A percentile compares a stretch with the other conserved stretches of the same genome.
phyloP scores from a whole-genome alignment of 2,113 vertebrate species.

The Fulmarus glacialis region DNA sequence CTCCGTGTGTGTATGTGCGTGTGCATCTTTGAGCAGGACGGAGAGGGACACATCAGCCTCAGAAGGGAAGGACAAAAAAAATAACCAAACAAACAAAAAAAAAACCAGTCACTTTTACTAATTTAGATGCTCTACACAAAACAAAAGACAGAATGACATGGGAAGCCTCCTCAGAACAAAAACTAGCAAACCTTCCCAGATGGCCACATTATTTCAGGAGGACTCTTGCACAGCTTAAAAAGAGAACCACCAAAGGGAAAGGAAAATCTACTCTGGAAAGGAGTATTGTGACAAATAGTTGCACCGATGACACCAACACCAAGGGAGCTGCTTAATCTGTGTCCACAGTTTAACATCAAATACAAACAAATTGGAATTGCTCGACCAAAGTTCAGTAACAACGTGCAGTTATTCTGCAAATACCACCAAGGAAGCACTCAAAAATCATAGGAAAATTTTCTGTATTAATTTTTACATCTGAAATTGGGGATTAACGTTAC shows the following conservation, averaged over 20 bases:
- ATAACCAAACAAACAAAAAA: too few relatives aligned
- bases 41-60: not conserved
- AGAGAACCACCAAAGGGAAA: not conserved
- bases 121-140: not conserved
- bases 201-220: not conserved
- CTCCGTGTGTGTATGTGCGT: too few relatives aligned
- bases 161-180: not conserved
- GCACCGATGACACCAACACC: fast-evolving
- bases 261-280: not conserved
- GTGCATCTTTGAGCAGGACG: not conserved
- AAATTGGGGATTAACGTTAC: not conserved
- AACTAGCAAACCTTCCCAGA: not conserved
- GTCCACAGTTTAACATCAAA: not conserved
- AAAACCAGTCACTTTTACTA: not conserved
- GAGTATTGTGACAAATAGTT: fast-evolving
- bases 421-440: not conserved
- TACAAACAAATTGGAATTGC: not conserved
- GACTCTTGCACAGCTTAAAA: not conserved
- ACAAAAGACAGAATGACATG: not conserved
- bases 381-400: not conserved
- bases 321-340: not conserved
- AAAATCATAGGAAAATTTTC: not conserved
- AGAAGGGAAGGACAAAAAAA: not conserved
- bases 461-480: not conserved
- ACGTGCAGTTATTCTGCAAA: not conserved